Base-by-base conservation (phyloP, 2,888 invertebrate species). In the Cryptosula pallasiana region DNA sequence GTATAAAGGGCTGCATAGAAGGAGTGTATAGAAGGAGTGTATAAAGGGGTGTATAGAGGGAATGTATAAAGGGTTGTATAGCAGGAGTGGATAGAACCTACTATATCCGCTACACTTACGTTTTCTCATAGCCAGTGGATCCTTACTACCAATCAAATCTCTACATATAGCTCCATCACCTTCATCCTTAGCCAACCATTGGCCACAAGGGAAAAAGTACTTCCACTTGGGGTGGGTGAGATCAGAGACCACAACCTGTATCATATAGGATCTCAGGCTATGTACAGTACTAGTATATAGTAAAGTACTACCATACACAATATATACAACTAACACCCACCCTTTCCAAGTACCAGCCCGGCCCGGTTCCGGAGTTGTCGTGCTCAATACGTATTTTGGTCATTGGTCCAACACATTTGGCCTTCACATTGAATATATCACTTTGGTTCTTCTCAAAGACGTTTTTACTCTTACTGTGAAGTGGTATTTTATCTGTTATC, bases 321-420 rank as follows among this genome's bases (percentile, higher is more conserved):
- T n/a, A n/a, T n/a, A n/a, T n/a, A n/a, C n/a, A n/a, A n/a, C n/a
- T n/a, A n/a, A n/a, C n/a, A 73, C 81, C 75, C 75, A 83, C 82
- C 77, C 83, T 79, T 71, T 85, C 84, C 35, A 85, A 74, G 72
- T 78, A 84, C 84, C 84, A 85, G 29, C 83, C 84, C n/a, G 85
- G 77, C 1, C 77, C 80, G 13, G 81, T 71, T 9, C 84, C 84
- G 23, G 80, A 80, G 73, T 84, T 83, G 75, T 84, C 84, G 76
- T 84, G 85, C 71, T 83, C 82, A 32, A 85, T 79, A 58, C 79
- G 76, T 20, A 84, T 74, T 74, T 82, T 84, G 13, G 76, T 80
- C 76, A 85, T 75, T 9, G 81, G 82, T 35, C 84, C 85, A 27
- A 84, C 82, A 78, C 82, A 82, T 57, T 78, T 79, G 13, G 81